Conservation (phyloP, 2,888 invertebrate genomes). For the Crematogaster levior region DNA sequence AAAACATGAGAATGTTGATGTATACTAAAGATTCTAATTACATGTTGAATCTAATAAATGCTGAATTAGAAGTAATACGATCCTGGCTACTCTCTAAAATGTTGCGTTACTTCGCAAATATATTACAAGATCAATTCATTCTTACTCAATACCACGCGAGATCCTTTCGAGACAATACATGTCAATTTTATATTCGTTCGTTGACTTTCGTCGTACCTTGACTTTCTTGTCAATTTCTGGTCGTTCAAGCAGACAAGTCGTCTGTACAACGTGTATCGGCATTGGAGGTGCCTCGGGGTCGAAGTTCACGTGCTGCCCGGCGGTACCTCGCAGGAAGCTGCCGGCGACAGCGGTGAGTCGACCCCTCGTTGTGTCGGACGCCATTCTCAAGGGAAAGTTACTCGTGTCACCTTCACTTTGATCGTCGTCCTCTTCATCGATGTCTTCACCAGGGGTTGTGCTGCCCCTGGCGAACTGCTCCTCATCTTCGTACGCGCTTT, state of each 20-base stretch:
- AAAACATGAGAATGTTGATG: not conserved
- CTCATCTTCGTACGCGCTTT: slow-evolving; percentile 88
- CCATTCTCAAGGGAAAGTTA: slow-evolving; percentile 72
- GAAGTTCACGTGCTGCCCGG: slow-evolving; percentile 81
- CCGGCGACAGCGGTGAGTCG: slow-evolving; percentile 60
- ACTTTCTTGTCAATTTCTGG: slow-evolving; percentile 91
- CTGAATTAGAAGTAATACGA: slow-evolving; percentile 1
- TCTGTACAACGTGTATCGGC: slow-evolving; percentile 78
- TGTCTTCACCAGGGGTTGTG: slow-evolving; percentile 84
- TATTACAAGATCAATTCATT: not conserved
- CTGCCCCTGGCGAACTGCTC: slow-evolving; percentile 85
- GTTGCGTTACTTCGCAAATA: not conserved
- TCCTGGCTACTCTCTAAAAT: not conserved
- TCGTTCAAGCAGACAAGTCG: slow-evolving; percentile 88
- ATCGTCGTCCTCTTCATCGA: slow-evolving; percentile 67
- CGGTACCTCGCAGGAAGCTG: slow-evolving; percentile 70
- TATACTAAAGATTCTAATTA: not conserved
- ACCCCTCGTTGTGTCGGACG: slow-evolving; percentile 64
- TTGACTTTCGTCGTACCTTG: too few relatives aligned
- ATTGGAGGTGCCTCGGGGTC: slow-evolving; percentile 87
- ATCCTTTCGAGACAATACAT: not conserved
- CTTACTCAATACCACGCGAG: too few relatives aligned
- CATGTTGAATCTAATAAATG: not conserved
- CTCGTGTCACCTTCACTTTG: slow-evolving; percentile 22
- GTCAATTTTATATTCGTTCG: not conserved